These are phyloP conservation scores for Zele albiditarsus DNA, from an alignment of 2,888 invertebrate species.

Conservation along the genomic window DNA sequence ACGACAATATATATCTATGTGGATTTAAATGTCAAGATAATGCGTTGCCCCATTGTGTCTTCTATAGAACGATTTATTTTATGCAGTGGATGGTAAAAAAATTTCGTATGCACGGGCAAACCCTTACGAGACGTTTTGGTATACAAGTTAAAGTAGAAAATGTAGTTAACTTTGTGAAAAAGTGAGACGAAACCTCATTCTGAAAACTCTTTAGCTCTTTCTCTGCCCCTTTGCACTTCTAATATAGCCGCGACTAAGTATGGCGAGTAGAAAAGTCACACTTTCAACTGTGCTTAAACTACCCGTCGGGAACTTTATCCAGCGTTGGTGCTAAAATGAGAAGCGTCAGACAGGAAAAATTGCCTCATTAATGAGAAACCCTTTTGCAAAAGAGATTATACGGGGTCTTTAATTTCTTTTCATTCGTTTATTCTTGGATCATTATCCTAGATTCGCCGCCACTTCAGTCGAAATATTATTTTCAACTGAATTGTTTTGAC, in stretches of 20 bases:
- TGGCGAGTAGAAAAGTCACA: slow-evolving; percentile 44
- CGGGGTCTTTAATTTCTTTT: neutral
- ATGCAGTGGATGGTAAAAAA: neutral
- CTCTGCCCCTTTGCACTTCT: slow-evolving; percentile 11
- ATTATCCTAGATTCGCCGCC: neutral
- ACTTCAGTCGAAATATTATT: neutral
- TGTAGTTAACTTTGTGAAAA: slow-evolving; percentile 3
- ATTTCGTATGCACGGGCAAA: neutral
- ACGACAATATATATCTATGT: neutral
- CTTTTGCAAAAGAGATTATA: neutral
- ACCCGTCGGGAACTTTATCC: slow-evolving; percentile 44
- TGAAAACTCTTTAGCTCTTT: neutral
- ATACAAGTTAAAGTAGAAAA: neutral
- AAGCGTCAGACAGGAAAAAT: slow-evolving; percentile 44
- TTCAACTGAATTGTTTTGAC: neutral
- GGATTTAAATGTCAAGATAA: neutral
- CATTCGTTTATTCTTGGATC: neutral
- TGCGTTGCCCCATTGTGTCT: neutral
- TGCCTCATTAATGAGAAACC: slow-evolving; percentile 46
- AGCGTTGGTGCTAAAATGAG: slow-evolving; percentile 40
- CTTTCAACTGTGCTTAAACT: slow-evolving; percentile 51
- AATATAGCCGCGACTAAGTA: slow-evolving; percentile 37
- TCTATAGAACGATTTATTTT: neutral
- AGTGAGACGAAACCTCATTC: neutral
- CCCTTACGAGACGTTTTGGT: neutral